A percentile compares a stretch with the other conserved stretches of the same genome.
These are phyloP conservation scores for Actenoides lindsayi DNA, from an alignment of 2,113 vertebrate species.

Conservation along the genomic window DNA sequence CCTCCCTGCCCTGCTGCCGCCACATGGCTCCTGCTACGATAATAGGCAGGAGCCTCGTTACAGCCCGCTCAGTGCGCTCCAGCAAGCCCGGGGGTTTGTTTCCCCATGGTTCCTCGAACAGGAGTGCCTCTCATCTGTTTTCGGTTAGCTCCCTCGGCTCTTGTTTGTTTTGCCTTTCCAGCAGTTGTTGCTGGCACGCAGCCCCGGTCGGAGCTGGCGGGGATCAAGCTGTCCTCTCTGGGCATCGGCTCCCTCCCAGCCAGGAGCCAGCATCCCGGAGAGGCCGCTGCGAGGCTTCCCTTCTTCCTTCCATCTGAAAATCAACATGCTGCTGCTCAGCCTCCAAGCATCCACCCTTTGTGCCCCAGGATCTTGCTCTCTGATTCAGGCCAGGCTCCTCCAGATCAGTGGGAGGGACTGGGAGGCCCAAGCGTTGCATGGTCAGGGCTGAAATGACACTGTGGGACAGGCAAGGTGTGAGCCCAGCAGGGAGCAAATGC, in stretches of 20 bases:
- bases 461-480: background rate
- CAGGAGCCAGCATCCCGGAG: background rate
- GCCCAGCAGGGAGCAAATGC: background rate
- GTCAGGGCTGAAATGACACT: rapidly evolving
- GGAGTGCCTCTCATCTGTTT: constrained; percentile 25
- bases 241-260: background rate
- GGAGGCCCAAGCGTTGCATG: rapidly evolving
- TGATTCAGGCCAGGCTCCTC: rapidly evolving
- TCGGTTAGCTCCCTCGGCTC: background rate
- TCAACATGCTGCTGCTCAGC: background rate
- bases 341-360: background rate
- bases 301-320: background rate
- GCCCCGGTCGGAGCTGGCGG: background rate
- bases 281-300: background rate
- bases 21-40: background rate
- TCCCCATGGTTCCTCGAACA: background rate
- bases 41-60: background rate
- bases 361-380: background rate
- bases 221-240: background rate
- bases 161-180: constrained; percentile 13
- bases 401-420: background rate
- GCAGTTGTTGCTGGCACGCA: background rate
- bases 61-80: background rate
- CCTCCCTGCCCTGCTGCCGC: background rate
- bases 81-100: background rate